phyloP scores from a whole-genome alignment of 2,113 vertebrate genomes.

The Proterorhinus semilunaris region DNA sequence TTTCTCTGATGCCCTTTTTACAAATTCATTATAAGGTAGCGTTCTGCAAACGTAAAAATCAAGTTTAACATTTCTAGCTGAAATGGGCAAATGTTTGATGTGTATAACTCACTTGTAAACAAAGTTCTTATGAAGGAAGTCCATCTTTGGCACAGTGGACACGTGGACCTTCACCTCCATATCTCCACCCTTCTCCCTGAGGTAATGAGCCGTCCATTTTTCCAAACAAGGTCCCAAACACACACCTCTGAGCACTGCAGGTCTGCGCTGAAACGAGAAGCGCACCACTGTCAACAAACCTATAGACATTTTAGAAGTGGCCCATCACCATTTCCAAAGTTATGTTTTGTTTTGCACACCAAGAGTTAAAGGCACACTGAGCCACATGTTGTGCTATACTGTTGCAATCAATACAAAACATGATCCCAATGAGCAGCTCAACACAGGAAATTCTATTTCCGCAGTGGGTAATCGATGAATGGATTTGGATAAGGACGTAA shows the following conservation, averaged over 20 bases:
- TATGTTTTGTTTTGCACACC: no score
- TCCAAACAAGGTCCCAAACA: slow-evolving; percentile 83
- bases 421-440: no score
- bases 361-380: no score
- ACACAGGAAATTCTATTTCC: no score
- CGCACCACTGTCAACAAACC: no score
- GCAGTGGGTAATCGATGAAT: no score
- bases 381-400: no score
- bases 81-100: background rate
- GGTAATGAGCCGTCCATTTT: slow-evolving; percentile 87
- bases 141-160: slow-evolving; percentile 84
- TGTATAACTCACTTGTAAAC: slow-evolving; percentile 83
- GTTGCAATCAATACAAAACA: no score
- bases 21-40: slow-evolving; percentile 86
- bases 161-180: slow-evolving; percentile 91
- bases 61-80: background rate
- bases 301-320: background rate
- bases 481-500: no score
- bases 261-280: slow-evolving; percentile 78
- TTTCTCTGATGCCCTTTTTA: slow-evolving; percentile 86
- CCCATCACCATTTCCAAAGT: background rate
- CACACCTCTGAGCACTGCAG: slow-evolving; percentile 84
- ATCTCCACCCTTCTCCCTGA: slow-evolving; percentile 75
- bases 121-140: slow-evolving; percentile 97
- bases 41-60: slow-evolving; percentile 77